Evolutionary conservation across 1,140 invertebrate species (phyloP).

Genomic region (Musca vetustissima): DNA sequence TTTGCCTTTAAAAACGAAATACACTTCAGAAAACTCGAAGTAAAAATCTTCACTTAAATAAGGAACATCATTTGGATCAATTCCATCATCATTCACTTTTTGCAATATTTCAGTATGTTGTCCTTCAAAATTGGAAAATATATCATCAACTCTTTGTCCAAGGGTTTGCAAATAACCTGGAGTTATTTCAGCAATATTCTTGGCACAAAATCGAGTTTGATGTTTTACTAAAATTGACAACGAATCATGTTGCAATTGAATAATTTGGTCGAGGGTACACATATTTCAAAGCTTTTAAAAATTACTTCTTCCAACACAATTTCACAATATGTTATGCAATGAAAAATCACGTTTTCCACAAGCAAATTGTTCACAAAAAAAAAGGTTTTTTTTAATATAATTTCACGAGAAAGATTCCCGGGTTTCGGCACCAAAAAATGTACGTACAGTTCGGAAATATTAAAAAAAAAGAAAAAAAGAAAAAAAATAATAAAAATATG

Average conservation of each 20-base stretch:
- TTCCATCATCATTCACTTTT: no score
- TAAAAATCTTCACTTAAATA: not conserved
- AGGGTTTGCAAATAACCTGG: not conserved
- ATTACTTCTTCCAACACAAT: not conserved
- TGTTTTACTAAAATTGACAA: no score
- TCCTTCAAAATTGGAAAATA: not conserved
- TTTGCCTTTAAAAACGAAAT: not conserved
- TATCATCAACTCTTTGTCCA: not conserved
- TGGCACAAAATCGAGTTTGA: no score
- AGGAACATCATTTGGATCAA: not conserved
- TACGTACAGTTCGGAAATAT: no score
- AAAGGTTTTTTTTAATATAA: not conserved
- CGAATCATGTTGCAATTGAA: no score
- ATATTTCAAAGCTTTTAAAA: no score
- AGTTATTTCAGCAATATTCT: not conserved
- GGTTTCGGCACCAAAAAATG: slow-evolving; percentile 1
- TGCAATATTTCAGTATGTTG: not conserved
- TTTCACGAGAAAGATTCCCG: not conserved
- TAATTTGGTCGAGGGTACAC: no score
- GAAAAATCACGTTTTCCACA: no score
- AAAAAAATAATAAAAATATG: no score
- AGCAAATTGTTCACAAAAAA: not conserved
- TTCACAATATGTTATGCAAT: no score
- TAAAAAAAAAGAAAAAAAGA: no score
- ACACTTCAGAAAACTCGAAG: not conserved